Conservation (phyloP, 2,797 vertebrate species). For the Enteromius unitaeniatus region DNA sequence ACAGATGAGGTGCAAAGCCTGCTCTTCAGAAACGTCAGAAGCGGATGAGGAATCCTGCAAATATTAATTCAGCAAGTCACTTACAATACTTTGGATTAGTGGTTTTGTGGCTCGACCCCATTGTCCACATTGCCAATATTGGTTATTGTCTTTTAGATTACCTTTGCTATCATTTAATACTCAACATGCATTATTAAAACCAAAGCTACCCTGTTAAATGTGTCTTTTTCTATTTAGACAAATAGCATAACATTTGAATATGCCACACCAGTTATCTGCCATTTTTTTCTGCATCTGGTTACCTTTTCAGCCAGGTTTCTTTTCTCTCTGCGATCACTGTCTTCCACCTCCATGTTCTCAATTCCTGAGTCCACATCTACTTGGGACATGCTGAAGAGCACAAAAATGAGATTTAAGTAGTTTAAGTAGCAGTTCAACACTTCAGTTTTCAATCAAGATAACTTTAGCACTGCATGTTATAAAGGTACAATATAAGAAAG, state of each 20-base stretch:
- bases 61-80: background rate
- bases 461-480: background rate
- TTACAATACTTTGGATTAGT: background rate
- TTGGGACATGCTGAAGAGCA: constrained; percentile 92
- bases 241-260: background rate
- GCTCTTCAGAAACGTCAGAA: constrained; percentile 94
- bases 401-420: constrained; percentile 5
- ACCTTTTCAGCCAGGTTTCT: constrained; percentile 95
- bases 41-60: constrained; percentile 87
- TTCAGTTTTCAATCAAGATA: background rate
- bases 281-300: constrained; percentile 24
- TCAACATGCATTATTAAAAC: background rate
- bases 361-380: constrained; percentile 99
- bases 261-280: background rate
- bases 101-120: background rate
- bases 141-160: background rate
- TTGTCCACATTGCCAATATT: background rate
- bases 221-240: background rate
- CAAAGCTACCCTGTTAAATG: background rate
- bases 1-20: constrained; percentile 97
- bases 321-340: constrained; percentile 96
- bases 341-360: constrained; percentile 99
- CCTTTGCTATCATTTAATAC: background rate
- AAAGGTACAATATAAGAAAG: background rate
- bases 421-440: background rate